Base-by-base conservation (phyloP, 2,888 invertebrate species). In the Dilophus febrilis region DNA sequence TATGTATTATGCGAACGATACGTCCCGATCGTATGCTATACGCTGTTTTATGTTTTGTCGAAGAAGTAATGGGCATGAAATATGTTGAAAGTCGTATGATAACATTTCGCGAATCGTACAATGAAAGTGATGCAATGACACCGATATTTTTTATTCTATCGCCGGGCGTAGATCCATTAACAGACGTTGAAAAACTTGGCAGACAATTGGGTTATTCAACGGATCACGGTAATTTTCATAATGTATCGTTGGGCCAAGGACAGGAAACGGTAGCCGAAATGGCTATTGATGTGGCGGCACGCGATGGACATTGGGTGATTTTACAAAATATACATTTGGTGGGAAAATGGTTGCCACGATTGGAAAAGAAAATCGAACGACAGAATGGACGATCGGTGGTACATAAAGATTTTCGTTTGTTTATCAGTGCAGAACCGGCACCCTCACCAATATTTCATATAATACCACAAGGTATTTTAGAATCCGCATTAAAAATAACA, bases 71-170 rank as follows among this genome's bases (percentile, higher is more conserved):
- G 48, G 90, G 92, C 0, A 64, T 69, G 1, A 81, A 82, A 53
- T 95, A 79, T 56, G 75, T 80, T 13, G 79, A 84, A 52, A 77
- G 82, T 1, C 70, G 84, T 49, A 69, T 76, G 10, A 74, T 86
- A 3, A 71, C 82, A 14, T 81, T 95, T 54, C 72, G 76, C 4
- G 82, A 83, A 53, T 88, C 90, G 0, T 91, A 71, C 54, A 75
- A 79, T 55, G 94, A 94, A 61, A 79, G 84, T 28, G 83, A 80
- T 44, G 70, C 81, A 10, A 72, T 74, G 2, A 92, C 87, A 0
- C 88, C 94, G 0, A 76, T 90, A 41, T 91, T 95, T 64, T 95
- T 95, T 56, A 91, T 95, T 49, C 70, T 95, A 8, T 94, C 92
- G 1, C 81, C 94, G 1, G 94, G 94, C 30, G 91, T 94, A 1